phyloP scores from a whole-genome alignment of 1,140 invertebrate species.

The Tenebrio molitor region DNA sequence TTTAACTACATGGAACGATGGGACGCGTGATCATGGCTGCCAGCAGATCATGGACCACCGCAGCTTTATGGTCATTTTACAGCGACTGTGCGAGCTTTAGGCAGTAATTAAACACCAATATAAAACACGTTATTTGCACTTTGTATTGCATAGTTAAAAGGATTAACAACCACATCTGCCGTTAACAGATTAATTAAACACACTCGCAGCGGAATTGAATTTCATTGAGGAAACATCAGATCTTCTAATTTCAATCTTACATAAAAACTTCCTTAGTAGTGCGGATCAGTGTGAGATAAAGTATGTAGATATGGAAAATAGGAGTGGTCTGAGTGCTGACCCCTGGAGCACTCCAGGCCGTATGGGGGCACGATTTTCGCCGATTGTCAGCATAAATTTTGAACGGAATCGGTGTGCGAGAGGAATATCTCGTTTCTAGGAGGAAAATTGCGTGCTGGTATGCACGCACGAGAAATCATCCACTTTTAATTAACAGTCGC shows the following conservation, averaged over 20 bases:
- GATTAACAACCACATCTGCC: conserved; percentile 44
- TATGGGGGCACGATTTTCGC: too few species aligned
- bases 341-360: too few species aligned
- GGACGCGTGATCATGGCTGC: conserved; percentile 16
- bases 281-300: too few species aligned
- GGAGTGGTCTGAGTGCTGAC: too few species aligned
- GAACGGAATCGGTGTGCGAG: too few species aligned
- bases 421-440: too few species aligned
- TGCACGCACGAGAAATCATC: conserved; percentile 8
- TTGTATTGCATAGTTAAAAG: conserved; percentile 47
- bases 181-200: conserved; percentile 47
- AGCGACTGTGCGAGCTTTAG: conserved; percentile 45
- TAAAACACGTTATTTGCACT: conserved; percentile 53
- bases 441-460: conserved; percentile 20
- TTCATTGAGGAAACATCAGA: too few species aligned
- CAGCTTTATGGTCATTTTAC: conserved; percentile 52
- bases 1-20: conserved; percentile 27
- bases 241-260: too few species aligned
- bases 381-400: too few species aligned
- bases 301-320: too few species aligned
- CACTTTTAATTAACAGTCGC: conserved; percentile 28
- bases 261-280: too few species aligned
- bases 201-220: conserved; percentile 6
- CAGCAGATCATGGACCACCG: conserved; percentile 46
- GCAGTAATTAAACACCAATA: conserved; percentile 50